A percentile compares a stretch with the other conserved stretches of the same genome.
These are phyloP conservation scores for Hippolais icterina DNA, from an alignment of 2,113 vertebrate species.

Conservation along the genomic window DNA sequence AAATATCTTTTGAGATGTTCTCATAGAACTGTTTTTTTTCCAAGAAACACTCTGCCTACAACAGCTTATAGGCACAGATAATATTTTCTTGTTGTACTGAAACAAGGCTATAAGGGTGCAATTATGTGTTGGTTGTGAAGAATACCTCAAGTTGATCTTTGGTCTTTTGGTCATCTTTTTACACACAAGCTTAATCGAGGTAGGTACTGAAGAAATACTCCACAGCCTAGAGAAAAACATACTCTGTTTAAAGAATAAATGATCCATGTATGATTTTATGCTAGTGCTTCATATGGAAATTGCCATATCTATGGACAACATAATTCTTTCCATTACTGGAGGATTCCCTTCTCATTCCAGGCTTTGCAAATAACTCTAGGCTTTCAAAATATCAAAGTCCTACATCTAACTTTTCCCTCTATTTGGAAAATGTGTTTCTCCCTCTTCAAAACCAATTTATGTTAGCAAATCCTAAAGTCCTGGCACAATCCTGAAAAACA, in stretches of 20 bases:
- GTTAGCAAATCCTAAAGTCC: not conserved
- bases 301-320: not conserved
- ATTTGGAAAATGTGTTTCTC: not conserved
- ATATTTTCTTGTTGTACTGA: not conserved
- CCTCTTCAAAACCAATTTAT: not conserved
- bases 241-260: not conserved
- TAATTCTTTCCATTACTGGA: not conserved
- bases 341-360: not conserved
- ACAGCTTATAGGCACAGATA: not conserved
- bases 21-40: not conserved
- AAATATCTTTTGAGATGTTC: not conserved
- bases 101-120: not conserved
- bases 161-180: not conserved
- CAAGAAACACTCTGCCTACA: not conserved
- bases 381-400: not conserved
- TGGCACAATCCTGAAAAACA: not conserved
- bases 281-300: not conserved
- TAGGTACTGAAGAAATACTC: not conserved
- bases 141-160: fast-evolving
- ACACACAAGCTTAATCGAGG: not conserved
- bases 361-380: not conserved
- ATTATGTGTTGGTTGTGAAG: fast-evolving
- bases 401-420: not conserved
- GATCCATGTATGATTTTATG: not conserved
- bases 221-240: not conserved